phyloP scores from a whole-genome alignment of 2,888 invertebrate genomes.

The Iselma pallidipennis region DNA sequence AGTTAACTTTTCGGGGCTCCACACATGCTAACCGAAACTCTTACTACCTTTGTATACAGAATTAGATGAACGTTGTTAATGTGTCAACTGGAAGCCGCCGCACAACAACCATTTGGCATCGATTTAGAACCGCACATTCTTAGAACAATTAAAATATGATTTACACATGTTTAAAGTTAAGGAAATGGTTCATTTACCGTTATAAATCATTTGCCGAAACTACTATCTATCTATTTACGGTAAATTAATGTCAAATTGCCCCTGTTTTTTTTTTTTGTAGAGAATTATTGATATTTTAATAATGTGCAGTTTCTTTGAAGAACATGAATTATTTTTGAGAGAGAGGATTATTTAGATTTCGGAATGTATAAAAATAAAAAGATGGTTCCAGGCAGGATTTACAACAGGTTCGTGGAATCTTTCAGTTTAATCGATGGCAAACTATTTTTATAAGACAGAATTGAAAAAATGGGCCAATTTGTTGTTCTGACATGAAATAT shows the following conservation, averaged over 20 bases:
- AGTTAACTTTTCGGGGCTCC: not conserved
- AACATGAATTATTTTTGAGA: slow-evolving; percentile 6
- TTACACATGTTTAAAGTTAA: slow-evolving; percentile 26
- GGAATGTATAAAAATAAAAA: not conserved
- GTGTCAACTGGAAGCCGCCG: slow-evolving; percentile 22
- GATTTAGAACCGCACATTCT: slow-evolving; percentile 25
- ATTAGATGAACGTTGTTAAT: slow-evolving; percentile 18
- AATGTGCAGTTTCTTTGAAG: not conserved
- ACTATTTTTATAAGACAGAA: not conserved
- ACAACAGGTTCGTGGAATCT: not conserved
- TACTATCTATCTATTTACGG: not conserved
- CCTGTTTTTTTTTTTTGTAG: not conserved
- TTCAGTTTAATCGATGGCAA: not conserved
- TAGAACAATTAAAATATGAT: slow-evolving; percentile 36
- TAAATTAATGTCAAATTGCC: not conserved
- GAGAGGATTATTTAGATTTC: not conserved
- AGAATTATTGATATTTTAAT: not conserved
- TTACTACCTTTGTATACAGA: slow-evolving; percentile 8
- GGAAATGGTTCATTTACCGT: slow-evolving; percentile 14
- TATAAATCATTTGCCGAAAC: slow-evolving; percentile 1
- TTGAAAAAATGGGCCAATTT: not conserved
- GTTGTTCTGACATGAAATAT: not conserved
- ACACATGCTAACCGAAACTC: not conserved
- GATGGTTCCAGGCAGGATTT: not conserved
- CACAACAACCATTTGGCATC: slow-evolving; percentile 31